Conservation (phyloP, 2,888 invertebrate genomes). For the Phalera bucephala region DNA sequence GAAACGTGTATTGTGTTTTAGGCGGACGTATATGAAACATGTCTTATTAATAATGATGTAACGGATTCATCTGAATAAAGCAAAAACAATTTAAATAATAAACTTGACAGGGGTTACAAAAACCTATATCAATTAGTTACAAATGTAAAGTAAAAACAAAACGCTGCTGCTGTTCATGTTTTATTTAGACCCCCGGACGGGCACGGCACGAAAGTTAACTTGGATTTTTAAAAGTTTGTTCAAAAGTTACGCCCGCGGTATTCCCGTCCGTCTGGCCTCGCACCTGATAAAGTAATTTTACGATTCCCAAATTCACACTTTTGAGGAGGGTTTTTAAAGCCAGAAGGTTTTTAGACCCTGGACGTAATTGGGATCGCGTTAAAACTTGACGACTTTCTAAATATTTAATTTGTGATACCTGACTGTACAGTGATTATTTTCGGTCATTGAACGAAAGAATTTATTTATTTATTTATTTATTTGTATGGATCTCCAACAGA, state of each 20-base stretch:
- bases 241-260: slow-evolving; percentile 62
- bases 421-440: slow-evolving; percentile 5
- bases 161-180: slow-evolving; percentile 64
- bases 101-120: slow-evolving; percentile 45
- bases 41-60: slow-evolving; percentile 20
- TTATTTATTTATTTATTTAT: too few relatives aligned
- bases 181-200: slow-evolving; percentile 58
- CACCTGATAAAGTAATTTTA: slow-evolving; percentile 78
- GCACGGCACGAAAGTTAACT: slow-evolving; percentile 68
- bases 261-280: slow-evolving; percentile 61
- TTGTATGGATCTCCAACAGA: too few relatives aligned
- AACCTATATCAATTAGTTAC: slow-evolving; percentile 73
- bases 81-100: slow-evolving; percentile 48
- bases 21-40: too few relatives aligned
- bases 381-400: slow-evolving; percentile 54
- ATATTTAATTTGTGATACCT: slow-evolving; percentile 49
- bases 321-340: slow-evolving; percentile 75
- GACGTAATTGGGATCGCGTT: slow-evolving; percentile 64
- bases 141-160: slow-evolving; percentile 61
- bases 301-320: slow-evolving; percentile 78
- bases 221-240: slow-evolving; percentile 79
- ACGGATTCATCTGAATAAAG: slow-evolving; percentile 18
- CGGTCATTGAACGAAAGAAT: too few relatives aligned
- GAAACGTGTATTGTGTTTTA: too few relatives aligned
- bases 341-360: slow-evolving; percentile 56